Percentiles rank a stretch among this genome's conserved stretches.
Evolutionary conservation across 2,113 vertebrate genomes (phyloP).

Genomic region (Perca flavescens): DNA sequence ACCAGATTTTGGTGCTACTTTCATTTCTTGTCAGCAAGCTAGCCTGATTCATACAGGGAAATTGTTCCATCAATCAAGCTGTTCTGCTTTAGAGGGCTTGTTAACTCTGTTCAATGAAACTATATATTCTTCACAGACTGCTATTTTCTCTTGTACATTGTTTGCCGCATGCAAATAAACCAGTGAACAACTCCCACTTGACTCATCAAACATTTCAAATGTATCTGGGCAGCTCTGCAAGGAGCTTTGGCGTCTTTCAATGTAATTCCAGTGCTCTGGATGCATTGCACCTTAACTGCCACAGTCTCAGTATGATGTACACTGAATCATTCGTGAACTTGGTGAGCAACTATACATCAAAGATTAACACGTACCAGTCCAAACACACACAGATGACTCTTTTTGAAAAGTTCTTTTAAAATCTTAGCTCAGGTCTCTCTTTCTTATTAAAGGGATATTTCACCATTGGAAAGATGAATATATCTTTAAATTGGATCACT

Average conservation of each 20-base stretch:
- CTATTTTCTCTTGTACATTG: constrained; percentile 28
- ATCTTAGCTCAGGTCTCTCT: constrained; percentile 3
- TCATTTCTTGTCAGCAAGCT: constrained; percentile 65
- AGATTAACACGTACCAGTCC: neutral
- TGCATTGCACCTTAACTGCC: constrained; percentile 22
- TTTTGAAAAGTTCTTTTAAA: constrained; percentile 1
- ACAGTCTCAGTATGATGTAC: neutral
- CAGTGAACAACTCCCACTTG: constrained; percentile 38
- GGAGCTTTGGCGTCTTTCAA: constrained; percentile 19
- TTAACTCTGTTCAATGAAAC: constrained; percentile 63
- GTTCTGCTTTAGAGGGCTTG: constrained; percentile 49
- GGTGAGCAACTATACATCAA: neutral
- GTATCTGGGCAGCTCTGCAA: constrained; percentile 23
- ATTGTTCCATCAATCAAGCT: constrained; percentile 74
- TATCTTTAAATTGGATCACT: no score
- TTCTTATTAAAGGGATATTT: constrained; percentile 19
- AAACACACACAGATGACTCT: constrained; percentile 11
- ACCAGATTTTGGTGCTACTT: constrained; percentile 53
- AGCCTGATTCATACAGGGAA: constrained; percentile 52
- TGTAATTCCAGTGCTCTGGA: constrained; percentile 24
- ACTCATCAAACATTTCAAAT: constrained; percentile 58
- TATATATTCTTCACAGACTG: constrained; percentile 50
- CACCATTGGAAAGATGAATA: no score
- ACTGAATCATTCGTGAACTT: constrained; percentile 58
- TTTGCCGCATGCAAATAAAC: constrained; percentile 44